Conservation (phyloP, 2,888 invertebrate species). For the Drosophila rellima region DNA sequence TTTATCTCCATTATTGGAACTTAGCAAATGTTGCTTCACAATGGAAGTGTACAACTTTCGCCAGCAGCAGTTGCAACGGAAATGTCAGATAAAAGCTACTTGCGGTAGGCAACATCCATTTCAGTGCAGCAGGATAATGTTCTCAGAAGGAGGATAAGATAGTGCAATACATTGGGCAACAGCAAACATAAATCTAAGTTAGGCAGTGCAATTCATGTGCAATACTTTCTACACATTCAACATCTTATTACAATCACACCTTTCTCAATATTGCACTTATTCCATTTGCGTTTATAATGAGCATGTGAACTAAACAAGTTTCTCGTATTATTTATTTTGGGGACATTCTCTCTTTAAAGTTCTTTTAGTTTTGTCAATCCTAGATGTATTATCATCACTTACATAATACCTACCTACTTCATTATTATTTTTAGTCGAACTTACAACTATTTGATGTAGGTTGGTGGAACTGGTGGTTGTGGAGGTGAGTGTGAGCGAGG, state of each 20-base stretch:
- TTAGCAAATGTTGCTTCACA: slow-evolving; percentile 30
- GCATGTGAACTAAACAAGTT: no score
- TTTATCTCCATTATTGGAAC: slow-evolving; percentile 10
- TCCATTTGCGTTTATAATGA: not conserved
- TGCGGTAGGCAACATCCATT: slow-evolving; percentile 30
- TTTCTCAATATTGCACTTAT: not conserved
- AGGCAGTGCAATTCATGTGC: not conserved
- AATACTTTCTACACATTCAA: not conserved
- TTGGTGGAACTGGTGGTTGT: no score
- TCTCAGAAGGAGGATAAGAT: not conserved
- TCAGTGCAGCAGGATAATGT: slow-evolving; percentile 7
- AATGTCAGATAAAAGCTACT: slow-evolving; percentile 45
- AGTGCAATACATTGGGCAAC: not conserved
- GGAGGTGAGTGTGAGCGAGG: no score
- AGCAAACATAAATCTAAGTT: not conserved
- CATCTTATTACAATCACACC: not conserved
- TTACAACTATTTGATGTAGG: no score
- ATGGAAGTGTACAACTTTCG: slow-evolving; percentile 32
- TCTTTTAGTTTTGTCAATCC: no score
- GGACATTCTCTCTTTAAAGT: no score
- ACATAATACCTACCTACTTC: no score
- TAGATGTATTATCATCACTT: no score
- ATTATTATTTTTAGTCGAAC: no score
- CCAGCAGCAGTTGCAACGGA: slow-evolving; percentile 38
- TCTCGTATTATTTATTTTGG: no score